phyloP scores from a whole-genome alignment of 2,797 vertebrate species.

The Brachyrhaphis roseni region DNA sequence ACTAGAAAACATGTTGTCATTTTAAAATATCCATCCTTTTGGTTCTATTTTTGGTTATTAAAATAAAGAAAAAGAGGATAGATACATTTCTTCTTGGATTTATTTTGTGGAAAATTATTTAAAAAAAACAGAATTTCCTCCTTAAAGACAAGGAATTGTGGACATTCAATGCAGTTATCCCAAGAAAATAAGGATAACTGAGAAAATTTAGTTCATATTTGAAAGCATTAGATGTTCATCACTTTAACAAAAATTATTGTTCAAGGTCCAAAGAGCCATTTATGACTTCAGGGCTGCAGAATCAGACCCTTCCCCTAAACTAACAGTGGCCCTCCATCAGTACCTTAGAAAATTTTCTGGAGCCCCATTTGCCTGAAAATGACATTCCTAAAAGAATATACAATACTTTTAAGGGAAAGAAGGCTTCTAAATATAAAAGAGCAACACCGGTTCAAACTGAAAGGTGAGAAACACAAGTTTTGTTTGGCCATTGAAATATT shows the following conservation, averaged over 20 bases:
- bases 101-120: background rate
- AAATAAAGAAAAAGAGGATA: background rate
- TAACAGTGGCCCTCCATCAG: background rate
- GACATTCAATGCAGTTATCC: background rate
- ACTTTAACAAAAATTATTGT: background rate
- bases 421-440: background rate
- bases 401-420: too few relatives aligned
- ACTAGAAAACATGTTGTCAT: background rate
- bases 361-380: background rate
- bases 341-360: background rate
- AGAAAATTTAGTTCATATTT: background rate
- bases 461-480: background rate
- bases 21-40: background rate
- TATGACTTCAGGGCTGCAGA: background rate
- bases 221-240: background rate
- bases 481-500: background rate
- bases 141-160: background rate
- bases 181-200: background rate
- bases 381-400: background rate
- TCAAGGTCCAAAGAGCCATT: background rate
- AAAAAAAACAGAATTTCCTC: background rate
- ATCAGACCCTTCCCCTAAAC: background rate
- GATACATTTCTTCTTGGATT: background rate
- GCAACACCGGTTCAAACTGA: background rate
- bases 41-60: background rate